Evolutionary conservation across 2,113 vertebrate species (phyloP).

Genomic region (human (Homo sapiens)): DNA sequence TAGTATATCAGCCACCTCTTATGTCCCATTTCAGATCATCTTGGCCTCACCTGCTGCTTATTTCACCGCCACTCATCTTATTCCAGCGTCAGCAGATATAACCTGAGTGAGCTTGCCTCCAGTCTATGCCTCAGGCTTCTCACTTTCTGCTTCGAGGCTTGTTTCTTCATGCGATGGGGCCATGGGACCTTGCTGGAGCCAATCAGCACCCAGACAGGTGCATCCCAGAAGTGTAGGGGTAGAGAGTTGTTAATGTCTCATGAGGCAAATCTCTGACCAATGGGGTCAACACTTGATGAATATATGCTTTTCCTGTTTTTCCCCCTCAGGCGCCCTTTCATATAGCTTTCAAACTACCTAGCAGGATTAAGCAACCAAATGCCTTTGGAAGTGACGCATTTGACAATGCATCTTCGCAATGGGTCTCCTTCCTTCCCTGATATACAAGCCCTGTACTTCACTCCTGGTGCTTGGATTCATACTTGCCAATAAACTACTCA

Average conservation of each 20-base stretch:
- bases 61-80: not conserved
- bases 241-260: not conserved
- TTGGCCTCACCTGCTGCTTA: not conserved
- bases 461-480: not conserved
- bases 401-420: not conserved
- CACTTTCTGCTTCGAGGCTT: not conserved
- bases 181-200: not conserved
- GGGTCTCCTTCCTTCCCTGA: not conserved
- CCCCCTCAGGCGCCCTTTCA: not conserved
- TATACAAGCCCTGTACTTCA: not conserved
- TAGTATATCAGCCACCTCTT: not conserved
- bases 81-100: not conserved
- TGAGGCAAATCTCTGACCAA: not conserved
- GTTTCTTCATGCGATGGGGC: not conserved
- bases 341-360: not conserved
- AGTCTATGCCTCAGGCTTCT: not conserved
- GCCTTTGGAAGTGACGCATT: not conserved
- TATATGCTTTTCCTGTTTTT: not conserved
- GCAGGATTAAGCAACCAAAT: not conserved
- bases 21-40: not conserved
- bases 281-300: not conserved
- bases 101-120: not conserved
- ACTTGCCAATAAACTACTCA: not conserved
- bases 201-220: not conserved
- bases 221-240: not conserved